These are phyloP conservation scores for Palaemon carinicauda DNA, from an alignment of 1,140 invertebrate genomes.

Conservation along the genomic window DNA sequence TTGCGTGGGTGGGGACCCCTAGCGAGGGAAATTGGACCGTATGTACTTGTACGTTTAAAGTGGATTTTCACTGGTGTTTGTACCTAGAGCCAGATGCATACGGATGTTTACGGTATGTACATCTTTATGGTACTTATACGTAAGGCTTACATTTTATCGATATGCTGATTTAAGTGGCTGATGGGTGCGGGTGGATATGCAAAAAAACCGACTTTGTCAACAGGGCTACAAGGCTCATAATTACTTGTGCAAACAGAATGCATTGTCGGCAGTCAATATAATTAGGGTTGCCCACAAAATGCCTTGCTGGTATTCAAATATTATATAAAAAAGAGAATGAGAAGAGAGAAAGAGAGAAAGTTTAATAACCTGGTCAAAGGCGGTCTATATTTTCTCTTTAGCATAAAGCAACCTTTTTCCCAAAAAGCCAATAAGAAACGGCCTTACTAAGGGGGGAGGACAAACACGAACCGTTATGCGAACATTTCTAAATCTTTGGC, in stretches of 20 bases:
- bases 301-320: slow-evolving; percentile 36
- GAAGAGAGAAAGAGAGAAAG: too few relatives aligned
- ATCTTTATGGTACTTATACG: neutral
- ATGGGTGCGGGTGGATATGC: neutral
- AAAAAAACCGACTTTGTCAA: neutral
- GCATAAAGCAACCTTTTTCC: neutral
- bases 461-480: too few relatives aligned
- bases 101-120: neutral
- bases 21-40: neutral
- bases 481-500: too few relatives aligned
- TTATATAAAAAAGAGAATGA: neutral
- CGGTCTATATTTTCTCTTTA: neutral
- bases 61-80: neutral
- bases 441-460: too few relatives aligned
- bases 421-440: neutral
- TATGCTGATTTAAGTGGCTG: too few relatives aligned
- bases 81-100: neutral
- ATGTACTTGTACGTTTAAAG: neutral
- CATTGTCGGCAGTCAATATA: slow-evolving; percentile 44
- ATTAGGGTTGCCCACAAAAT: slow-evolving; percentile 46
- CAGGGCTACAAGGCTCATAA: slow-evolving; percentile 22
- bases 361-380: slow-evolving; percentile 22
- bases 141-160: neutral
- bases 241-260: slow-evolving; percentile 34
- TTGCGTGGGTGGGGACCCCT: slow-evolving; percentile 16